These are phyloP conservation scores for Scatophagus argus DNA, from an alignment of 2,113 vertebrate genomes.

Conservation along the genomic window DNA sequence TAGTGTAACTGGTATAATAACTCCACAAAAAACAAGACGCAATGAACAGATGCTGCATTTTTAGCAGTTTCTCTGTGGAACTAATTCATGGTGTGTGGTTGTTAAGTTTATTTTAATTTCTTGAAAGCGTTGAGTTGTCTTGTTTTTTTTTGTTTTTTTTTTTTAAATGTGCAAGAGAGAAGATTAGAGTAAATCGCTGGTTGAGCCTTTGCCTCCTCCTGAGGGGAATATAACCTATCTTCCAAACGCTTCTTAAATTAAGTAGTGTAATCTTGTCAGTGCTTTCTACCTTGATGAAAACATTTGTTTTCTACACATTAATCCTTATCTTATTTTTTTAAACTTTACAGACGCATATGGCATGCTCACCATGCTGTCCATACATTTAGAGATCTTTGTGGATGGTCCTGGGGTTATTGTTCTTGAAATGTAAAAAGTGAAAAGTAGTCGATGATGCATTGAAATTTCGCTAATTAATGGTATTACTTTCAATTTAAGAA, in stretches of 20 bases:
- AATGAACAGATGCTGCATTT: constrained; percentile 25
- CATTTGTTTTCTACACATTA: neutral
- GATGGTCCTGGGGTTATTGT: neutral
- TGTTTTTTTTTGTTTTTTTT: constrained; percentile 24
- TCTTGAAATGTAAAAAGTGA: neutral
- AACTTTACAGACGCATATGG: neutral
- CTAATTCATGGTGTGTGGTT: constrained; percentile 20
- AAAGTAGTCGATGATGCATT: neutral
- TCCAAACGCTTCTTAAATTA: constrained; percentile 42
- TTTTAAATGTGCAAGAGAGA: constrained; percentile 28
- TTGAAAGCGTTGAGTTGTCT: constrained; percentile 30
- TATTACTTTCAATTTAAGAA: neutral
- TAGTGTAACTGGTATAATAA: constrained; percentile 40
- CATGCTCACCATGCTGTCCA: neutral
- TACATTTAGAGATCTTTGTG: neutral
- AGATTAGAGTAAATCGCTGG: constrained; percentile 60
- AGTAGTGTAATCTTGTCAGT: constrained; percentile 27
- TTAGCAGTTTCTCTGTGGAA: constrained; percentile 15
- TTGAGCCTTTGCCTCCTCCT: constrained; percentile 34
- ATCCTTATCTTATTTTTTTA: neutral
- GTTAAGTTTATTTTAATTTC: constrained; percentile 35
- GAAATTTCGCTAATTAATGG: neutral
- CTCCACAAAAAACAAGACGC: neutral
- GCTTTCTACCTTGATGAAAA: constrained; percentile 13
- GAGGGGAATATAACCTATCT: constrained; percentile 50